These are phyloP conservation scores for Acanthiza pusilla DNA, from an alignment of 2,797 vertebrate genomes.

Conservation along the genomic window DNA sequence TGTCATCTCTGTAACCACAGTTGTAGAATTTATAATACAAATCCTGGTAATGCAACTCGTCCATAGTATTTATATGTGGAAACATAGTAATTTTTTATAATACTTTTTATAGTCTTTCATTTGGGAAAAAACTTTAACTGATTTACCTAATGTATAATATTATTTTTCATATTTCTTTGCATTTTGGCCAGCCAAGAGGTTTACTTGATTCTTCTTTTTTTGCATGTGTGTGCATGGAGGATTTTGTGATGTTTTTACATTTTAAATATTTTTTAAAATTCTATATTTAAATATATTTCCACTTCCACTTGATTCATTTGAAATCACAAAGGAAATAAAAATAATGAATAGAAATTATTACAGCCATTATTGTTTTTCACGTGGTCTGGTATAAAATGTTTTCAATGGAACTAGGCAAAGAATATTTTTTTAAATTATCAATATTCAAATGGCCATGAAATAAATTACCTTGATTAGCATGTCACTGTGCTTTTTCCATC, in stretches of 20 bases:
- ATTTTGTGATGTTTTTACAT: background rate
- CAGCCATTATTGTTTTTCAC: background rate
- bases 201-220: background rate
- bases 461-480: background rate
- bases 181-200: background rate
- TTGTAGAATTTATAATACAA: background rate
- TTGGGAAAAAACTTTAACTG: background rate
- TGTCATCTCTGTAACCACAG: background rate
- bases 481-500: background rate
- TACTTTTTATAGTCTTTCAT: background rate
- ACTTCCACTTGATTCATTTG: background rate
- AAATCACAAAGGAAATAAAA: background rate
- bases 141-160: background rate
- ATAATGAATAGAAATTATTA: background rate
- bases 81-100: background rate
- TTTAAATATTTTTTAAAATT: background rate
- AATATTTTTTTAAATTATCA: background rate
- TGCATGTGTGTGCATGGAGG: background rate
- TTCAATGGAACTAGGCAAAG: background rate
- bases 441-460: background rate
- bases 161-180: background rate
- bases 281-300: background rate
- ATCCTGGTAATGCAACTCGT: background rate
- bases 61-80: background rate
- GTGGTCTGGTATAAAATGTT: background rate